Evolutionary conservation across 1,140 invertebrate species (phyloP).

Genomic region (Tribolium madens): DNA sequence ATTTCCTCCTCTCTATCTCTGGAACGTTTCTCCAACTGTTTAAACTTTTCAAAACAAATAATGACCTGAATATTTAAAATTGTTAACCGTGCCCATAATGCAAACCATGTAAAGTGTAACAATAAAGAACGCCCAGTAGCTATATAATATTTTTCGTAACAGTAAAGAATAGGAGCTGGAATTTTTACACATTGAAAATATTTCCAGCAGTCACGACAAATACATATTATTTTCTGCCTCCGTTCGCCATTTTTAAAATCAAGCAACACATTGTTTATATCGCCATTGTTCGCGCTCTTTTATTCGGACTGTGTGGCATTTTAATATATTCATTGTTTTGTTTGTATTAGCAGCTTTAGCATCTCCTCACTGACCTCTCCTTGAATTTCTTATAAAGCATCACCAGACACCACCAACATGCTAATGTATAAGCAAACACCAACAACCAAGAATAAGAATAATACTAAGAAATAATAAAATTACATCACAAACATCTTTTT

Average conservation of each 20-base stretch:
- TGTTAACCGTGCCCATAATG: conserved; percentile 22
- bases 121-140: conserved; percentile 49
- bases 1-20: not conserved
- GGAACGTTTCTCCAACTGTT: too few relatives aligned
- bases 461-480: too few relatives aligned
- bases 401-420: not conserved
- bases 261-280: conserved; percentile 62
- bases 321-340: conserved; percentile 63
- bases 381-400: conserved; percentile 18
- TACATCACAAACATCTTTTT: too few relatives aligned
- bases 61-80: conserved; percentile 37
- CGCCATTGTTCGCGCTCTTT: conserved; percentile 63
- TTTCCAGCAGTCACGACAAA: conserved; percentile 59
- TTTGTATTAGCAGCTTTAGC: conserved; percentile 34
- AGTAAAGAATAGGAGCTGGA: conserved; percentile 48
- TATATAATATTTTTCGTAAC: conserved; percentile 49
- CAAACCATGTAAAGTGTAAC: conserved; percentile 10
- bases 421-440: not conserved
- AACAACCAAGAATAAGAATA: too few relatives aligned
- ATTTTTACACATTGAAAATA: conserved; percentile 56
- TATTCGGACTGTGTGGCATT: conserved; percentile 63
- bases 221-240: conserved; percentile 63
- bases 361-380: conserved; percentile 26
- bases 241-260: conserved; percentile 58
- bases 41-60: not conserved